Base-by-base conservation (phyloP, 2,113 vertebrate genomes). In the Acinonyx jubatus region DNA sequence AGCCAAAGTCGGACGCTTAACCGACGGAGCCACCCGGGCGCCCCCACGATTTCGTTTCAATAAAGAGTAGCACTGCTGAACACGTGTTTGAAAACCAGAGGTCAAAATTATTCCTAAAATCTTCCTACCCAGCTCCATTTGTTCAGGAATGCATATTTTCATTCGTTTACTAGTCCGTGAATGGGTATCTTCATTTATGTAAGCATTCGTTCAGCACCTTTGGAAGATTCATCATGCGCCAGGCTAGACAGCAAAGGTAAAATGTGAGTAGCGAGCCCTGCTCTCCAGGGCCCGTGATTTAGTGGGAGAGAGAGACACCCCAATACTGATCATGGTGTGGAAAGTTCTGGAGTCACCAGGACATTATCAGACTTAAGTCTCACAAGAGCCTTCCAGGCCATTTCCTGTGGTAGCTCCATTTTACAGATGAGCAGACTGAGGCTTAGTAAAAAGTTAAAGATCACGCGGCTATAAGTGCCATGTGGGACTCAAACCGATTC, bases 301-400 rank as follows among this genome's bases (percentile, higher is more conserved):
- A 31, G 63, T 2, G 15, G 25, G 29, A 36, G 33, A 80, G 25
- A 63, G 65, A 73, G 25, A 29, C 0, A 3, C 36, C 31, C 5
- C 2, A 41, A 4, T 4, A 13, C 18, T 2, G 25, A 31, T 19
- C 21, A 2, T 0, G 14, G 19, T 14, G 23, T 16, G 55, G 50
- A 84, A 14, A 94, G 13, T 6, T 88, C 79, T 23, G 1, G 0
- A 19, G 27, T 78, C 38, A 38, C 13, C 48, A 25, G 27, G 8
- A 18, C 23, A 29, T 52, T 36, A 29, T 29, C 31, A 38, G 55
- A 10, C 9, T 48, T 61, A 61, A 61, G 21, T 84, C 69, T 69
- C 82, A 45, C 81, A 4, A 8, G 69, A n/a, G 55, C 15, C 74
- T 33, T 41, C 1, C 0, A 21, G 41, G 27, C 1, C 31, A 7